Percentiles rank a stretch among this genome's conserved stretches.
phyloP scores from a whole-genome alignment of 2,113 vertebrate species.

The Diglossa brunneiventris region DNA sequence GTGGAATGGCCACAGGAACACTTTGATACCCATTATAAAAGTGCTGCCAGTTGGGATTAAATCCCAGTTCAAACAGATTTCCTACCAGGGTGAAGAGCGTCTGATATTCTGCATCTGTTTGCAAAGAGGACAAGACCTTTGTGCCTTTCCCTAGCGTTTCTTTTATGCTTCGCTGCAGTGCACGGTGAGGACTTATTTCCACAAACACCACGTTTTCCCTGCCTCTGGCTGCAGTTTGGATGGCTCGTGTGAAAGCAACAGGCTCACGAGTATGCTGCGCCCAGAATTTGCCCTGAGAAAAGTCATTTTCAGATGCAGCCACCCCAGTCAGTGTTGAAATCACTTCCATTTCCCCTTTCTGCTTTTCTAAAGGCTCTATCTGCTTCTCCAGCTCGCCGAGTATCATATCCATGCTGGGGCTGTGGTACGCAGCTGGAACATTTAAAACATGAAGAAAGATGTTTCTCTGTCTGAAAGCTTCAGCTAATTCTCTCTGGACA shows the following conservation, averaged over 20 bases:
- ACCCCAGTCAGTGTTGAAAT: conserved; percentile 82
- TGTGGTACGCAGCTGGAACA: conserved; percentile 83
- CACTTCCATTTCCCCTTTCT: conserved; percentile 68
- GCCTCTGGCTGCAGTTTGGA: conserved; percentile 55
- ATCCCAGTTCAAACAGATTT: conserved; percentile 81
- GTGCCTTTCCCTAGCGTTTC: conserved; percentile 78
- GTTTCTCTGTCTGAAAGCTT: conserved; percentile 61
- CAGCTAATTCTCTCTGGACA: conserved; percentile 67
- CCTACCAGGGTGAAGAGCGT: conserved; percentile 69
- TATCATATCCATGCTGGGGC: conserved; percentile 83
- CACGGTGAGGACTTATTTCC: conserved; percentile 82
- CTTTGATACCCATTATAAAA: conserved; percentile 76
- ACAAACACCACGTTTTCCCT: conserved; percentile 78
- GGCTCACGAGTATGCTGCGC: conserved; percentile 80
- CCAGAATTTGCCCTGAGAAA: conserved; percentile 80
- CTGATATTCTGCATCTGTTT: conserved; percentile 73
- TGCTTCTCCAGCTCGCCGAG: conserved; percentile 67
- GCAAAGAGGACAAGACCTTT: conserved; percentile 73
- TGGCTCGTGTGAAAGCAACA: conserved; percentile 79
- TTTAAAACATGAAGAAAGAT: conserved; percentile 78
- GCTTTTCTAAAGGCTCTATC: conserved; percentile 58
- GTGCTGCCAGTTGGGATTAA: conserved; percentile 77
- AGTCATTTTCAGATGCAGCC: conserved; percentile 68
- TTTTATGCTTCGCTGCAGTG: conserved; percentile 78
- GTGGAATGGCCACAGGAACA: conserved; percentile 72